Conservation (phyloP, 2,797 vertebrate species). For the Acanthurus leucopareius region DNA sequence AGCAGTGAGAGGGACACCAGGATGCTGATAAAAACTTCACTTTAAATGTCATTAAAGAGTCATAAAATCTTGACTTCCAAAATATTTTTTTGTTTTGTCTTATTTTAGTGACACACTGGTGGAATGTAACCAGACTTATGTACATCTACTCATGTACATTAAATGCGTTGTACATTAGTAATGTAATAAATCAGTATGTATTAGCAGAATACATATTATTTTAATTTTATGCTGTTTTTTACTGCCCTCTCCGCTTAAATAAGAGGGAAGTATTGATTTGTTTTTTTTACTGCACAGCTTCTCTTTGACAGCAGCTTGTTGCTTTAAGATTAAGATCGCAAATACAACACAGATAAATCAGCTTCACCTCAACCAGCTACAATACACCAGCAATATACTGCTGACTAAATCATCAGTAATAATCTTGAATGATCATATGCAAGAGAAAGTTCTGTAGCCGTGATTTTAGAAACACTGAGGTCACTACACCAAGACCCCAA, state of each 20-base stretch:
- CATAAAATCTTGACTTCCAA: neutral
- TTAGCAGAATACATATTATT: no score
- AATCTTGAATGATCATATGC: neutral
- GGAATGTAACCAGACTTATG: neutral
- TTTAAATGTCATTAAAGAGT: neutral
- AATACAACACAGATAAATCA: neutral
- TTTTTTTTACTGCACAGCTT: neutral
- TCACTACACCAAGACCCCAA: neutral
- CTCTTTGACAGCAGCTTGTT: neutral
- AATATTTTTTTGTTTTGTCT: neutral
- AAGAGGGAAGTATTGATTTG: neutral
- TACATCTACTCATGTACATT: neutral
- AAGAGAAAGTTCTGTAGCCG: neutral
- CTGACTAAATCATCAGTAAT: neutral
- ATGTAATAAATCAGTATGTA: no score
- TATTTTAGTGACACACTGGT: neutral
- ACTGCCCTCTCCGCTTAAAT: neutral
- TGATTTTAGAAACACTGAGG: neutral
- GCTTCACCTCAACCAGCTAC: neutral
- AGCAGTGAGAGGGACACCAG: neutral
- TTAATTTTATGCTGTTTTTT: neutral
- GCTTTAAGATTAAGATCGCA: neutral
- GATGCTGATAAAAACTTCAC: conserved; percentile 9
- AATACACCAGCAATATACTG: neutral
- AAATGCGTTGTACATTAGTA: neutral